Evolutionary conservation across 2,797 vertebrate genomes (phyloP), one percentile per base, ranked within the genome.

Genomic region (Limosa lapponica): DNA sequence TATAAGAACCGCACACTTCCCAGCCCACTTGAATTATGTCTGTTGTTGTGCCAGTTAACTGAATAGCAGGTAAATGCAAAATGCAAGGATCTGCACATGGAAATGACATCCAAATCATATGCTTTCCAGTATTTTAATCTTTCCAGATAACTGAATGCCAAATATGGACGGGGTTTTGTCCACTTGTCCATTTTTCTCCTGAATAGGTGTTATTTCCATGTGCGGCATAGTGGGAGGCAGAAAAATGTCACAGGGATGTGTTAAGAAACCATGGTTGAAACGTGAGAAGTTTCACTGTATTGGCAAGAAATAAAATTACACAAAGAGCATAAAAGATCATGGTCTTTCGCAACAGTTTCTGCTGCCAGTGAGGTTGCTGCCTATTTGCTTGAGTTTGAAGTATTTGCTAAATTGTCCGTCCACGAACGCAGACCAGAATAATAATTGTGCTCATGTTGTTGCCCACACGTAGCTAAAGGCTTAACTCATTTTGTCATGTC

Each of bases 91-190:
- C 70, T 75, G 49, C 44, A 62, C 32, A 14, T 84, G 44, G 71
- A 94, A 89, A 89, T 89, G 65, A 86, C 79, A 92, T 71, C 69
- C 51, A 96, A 89, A 94, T 96, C 75, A 92, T 69, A 79, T 54
- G 49, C 54, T 95, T 92, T 89, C 65, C 79, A 85, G 17, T 77
- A 54, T 90, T 89, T 85, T 89, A 77, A 89, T 94, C 71, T 85
- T 59, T 90, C 54, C 28, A 81, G 54, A 78, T 74, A 84, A 52
- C n/a, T 72, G 75, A 93, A 89, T 5, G 6, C 44, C 43, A 43
- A 65, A 83, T 66, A 72, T 0, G 3, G 41, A 28, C 58, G 11
- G 11, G 5, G 6, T 74, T 95, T 80, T 91, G 55, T 82, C 84
- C 75, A 49, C 52, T 85, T 89, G 41, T 48, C 79, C 4, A 1